Base-by-base conservation (phyloP, 2,888 invertebrate species). In the Rutpela maculata region DNA sequence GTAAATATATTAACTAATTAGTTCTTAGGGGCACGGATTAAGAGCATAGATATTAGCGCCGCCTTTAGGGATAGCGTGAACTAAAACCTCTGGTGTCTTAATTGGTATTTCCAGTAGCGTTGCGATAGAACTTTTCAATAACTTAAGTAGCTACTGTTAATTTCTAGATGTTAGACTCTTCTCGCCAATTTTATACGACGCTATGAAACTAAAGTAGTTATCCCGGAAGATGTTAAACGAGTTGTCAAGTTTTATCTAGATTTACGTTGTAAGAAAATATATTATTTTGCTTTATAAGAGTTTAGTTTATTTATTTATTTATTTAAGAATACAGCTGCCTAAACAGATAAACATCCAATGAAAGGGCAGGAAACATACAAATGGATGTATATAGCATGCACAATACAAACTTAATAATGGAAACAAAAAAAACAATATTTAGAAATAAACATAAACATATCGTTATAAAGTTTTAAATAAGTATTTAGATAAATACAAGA, bases 1-100 rank as follows among this genome's bases (percentile, higher is more conserved):
- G 74, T 67, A 76, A 80, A 77, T 78, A 76, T 78, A 77, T 81
- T 76, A 78, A 77, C 77, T 81, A 81, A 79, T 79, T 79, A 78
- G 77, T 74, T 77, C 78, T 80, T 66, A 66, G 68, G 74, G 75
- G 71, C 43, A 72, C 65, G 77, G 80, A 81, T 81, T 78, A 78
- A 76, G 78, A 78, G 77, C 78, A 71, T 66, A 75, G 77, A 80
- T 80, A 77, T 77, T 66, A 67, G 73, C 56, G 72, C 74, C 67
- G 74, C 67, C 77, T 43, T 56, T 26, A 22, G 78, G 67, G 74
- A 75, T 74, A 38, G 62, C 74, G 65, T 43, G 38, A 80, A 78
- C 75, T 78, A 63, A 72, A 76, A 75, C 74, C 78, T 77, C 74
- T 70, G 69, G 66, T 69, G 65, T 65, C 78, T 76, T 80, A 80